Evolutionary conservation across 2,888 invertebrate species (phyloP), one percentile per base, ranked within the genome.

Genomic region (Fragum whitleyi): DNA sequence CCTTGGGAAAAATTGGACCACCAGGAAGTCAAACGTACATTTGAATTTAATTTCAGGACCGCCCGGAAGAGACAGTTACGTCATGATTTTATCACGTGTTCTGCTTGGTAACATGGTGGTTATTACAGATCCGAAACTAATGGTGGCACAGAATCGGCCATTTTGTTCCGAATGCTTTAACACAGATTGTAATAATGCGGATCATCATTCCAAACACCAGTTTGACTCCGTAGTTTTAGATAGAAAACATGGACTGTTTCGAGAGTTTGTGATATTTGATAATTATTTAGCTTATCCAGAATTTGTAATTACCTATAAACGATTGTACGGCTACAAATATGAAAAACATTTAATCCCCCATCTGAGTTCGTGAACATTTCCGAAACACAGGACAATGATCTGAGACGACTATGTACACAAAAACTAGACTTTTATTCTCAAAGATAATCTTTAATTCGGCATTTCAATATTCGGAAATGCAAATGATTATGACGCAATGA

Each of bases 221-320:
- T 65, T 65, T 39, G 65, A 65, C 26, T 65, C 65, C 2, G 65
- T 65, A 9, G 42, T 36, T 3, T 21, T 65, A n/a, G 39, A 36
- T 14, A 36, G 39, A 65, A 6, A 16, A 19, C 7, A 36, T 5
- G 65, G 65, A 14, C 65, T 65, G 7, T 65, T 65, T 42, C n/a
- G 65, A 19, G 65, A 65, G 26, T 65, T 65, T 29, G 65, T 65
- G 2, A n/a, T 65, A 21, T 65, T 21, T 65, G 65, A 65, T 1
- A 21, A 65, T 16, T 42, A 23, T 36, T 23, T 39, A 7, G 65
- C 29, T 9, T 23, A 65, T n/a, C 65, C 65, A 21, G 65, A 65
- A 65, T 65, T 21, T n/a, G 14, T 65, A 1, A 65, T 65, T 14
- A 65, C 36, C 2, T 65, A 65, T 23, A 26, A 23, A 14, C 36